Base-by-base conservation (phyloP, 2,888 invertebrate species). In the Pomacea canaliculata region DNA sequence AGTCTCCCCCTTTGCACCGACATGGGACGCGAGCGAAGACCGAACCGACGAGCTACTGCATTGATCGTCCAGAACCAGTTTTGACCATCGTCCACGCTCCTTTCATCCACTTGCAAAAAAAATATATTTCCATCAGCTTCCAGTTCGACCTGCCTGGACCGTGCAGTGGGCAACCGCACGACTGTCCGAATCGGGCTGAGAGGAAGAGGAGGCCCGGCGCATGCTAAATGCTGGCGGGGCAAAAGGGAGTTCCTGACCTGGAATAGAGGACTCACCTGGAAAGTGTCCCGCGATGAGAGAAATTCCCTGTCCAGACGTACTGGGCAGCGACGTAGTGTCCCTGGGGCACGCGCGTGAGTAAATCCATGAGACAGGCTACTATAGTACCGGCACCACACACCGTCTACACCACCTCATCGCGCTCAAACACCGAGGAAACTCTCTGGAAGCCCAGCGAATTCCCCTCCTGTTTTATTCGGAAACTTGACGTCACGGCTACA, bases 401-500 rank as follows among this genome's bases (percentile, higher is more conserved):
- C 56, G 72, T 51, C 71, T n/a, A n/a, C 51, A 23, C 19, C n/a
- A 48, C 19, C 51, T 49, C 51, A 70, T 48, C 51, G 49, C 51
- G 19, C 49, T 10, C 59, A 59, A 56, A 23, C 59, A 18, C 27
- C 27, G 27, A 67, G 73, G 63, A 73, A 73, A 66, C 73, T 63
- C 73, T 56, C 65, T 63, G 73, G 73, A 19, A 49, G 73, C 51
- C 73, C 73, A 27, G 66, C 73, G 73, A 67, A 65, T 73, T 63
- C 78, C 72, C 51, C 68, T 67, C 37, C 75, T 23, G 78, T 72
- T 78, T 78, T 75, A 75, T 75, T 67, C 75, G 37, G 71, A 67
- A 66, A 71, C 70, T 77, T 77, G 77, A 77, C 77, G 77, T 77
- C 77, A 77, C 77, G 48, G 67, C 65, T 70, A 71, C 72, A 72